Percentiles rank a stretch among this genome's conserved stretches.
Conservation (phyloP, 2,797 vertebrate species). For the Mus caroli region DNA sequence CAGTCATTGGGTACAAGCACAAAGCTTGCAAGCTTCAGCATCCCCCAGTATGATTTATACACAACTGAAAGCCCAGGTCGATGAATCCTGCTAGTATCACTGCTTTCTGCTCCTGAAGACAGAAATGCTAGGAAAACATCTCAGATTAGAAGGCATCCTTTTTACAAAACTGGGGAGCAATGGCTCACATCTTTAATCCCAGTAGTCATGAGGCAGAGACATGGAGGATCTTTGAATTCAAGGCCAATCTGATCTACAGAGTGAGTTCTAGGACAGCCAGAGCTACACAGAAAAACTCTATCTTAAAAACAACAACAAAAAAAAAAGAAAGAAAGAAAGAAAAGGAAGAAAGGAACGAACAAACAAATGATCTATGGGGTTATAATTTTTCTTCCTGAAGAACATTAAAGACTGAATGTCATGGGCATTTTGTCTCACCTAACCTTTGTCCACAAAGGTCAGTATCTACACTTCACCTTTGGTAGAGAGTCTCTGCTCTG, state of each 20-base stretch:
- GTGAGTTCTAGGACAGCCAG: not conserved
- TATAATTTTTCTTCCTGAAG: slow-evolving; percentile 28
- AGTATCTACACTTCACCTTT: not conserved
- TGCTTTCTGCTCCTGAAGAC: not conserved
- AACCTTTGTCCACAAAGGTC: slow-evolving; percentile 37
- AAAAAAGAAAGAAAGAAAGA: too few relatives aligned
- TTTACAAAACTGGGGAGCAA: not conserved
- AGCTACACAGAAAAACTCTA: not conserved
- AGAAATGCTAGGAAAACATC: slow-evolving; percentile 20
- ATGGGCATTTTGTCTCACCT: not conserved
- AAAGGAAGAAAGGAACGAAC: too few relatives aligned
- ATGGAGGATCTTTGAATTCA: not conserved
- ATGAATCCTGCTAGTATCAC: slow-evolving; percentile 30
- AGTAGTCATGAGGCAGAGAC: not conserved
- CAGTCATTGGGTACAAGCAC: not conserved
- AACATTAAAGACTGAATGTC: not conserved
- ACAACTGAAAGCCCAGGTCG: slow-evolving; percentile 25
- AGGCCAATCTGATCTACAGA: not conserved
- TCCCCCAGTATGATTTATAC: slow-evolving; percentile 53
- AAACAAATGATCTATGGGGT: not conserved
- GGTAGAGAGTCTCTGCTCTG: not conserved
- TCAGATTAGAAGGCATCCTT: not conserved
- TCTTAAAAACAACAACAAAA: not conserved
- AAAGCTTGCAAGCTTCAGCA: not conserved
- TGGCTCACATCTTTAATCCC: not conserved